These are phyloP conservation scores for Drosophila percnosoma DNA, from an alignment of 2,888 invertebrate genomes.

Conservation along the genomic window DNA sequence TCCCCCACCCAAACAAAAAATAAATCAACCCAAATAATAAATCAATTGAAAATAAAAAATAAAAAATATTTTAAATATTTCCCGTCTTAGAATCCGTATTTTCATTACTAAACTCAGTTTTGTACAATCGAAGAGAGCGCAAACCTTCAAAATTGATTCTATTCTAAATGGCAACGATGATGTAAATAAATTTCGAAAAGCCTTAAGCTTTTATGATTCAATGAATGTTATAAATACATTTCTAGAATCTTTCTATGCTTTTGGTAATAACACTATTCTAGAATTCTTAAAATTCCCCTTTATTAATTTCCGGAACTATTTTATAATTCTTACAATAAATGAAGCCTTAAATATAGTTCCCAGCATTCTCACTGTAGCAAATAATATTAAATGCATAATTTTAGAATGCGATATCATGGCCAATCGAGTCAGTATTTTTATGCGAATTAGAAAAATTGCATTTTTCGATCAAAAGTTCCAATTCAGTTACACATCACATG, in stretches of 20 bases:
- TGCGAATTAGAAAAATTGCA: slow-evolving; percentile 23
- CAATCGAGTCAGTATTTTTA: slow-evolving; percentile 43
- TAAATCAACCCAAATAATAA: no score
- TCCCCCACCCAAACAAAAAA: no score
- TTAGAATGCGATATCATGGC: slow-evolving; percentile 50
- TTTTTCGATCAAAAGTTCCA: slow-evolving; percentile 58
- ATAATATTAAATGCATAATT: not conserved
- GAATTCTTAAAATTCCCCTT: not conserved
- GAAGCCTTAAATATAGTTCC: not conserved
- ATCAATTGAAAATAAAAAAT: no score
- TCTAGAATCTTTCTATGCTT: not conserved
- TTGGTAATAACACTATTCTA: no score
- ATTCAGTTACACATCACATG: slow-evolving; percentile 72
- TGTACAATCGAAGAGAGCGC: not conserved
- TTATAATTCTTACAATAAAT: not conserved
- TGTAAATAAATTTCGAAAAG: not conserved
- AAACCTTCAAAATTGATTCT: not conserved
- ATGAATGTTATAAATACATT: not conserved
- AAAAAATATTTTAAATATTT: no score
- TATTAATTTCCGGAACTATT: not conserved
- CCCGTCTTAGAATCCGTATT: not conserved
- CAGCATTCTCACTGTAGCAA: not conserved
- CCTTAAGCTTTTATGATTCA: not conserved
- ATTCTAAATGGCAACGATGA: not conserved
- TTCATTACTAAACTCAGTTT: not conserved